Evolutionary conservation across 1,140 invertebrate species (phyloP), one percentile per base, ranked within the genome.

Genomic region (Plectrocnemia conspersa): DNA sequence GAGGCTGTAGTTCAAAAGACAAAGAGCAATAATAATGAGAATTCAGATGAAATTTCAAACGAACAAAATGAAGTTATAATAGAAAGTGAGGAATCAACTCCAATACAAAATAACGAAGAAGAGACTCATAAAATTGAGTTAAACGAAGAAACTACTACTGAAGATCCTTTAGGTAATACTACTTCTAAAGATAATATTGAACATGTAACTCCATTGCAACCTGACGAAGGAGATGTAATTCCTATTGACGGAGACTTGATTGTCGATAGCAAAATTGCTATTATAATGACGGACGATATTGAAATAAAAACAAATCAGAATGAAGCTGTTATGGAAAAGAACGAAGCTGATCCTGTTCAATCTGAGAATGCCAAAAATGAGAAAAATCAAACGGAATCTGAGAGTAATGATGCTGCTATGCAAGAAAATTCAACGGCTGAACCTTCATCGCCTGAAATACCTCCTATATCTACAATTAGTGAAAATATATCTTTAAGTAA

Each of bases 391-490:
- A 62, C 52, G 36, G 65, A 64, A 61, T 65, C 58, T 54, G 64
- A 69, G 61, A 70, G 65, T 41, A 36, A 44, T 65, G 56, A 69
- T 45, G 68, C 68, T 53, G 54, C 29, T 3, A 59, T 65, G 53
- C 56, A 73, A 72, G 64, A 67, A 64, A 69, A 78, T 56, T 54
- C 70, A 69, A 63, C 66, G 64, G 70, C 77, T 68, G 70, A 70
- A 52, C 74, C 77, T 67, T 77, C 76, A 63, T 74, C 77, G 57
- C 78, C 81, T 62, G 82, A 82, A 73, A 83, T 84, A 59, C 78
- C 82, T 66, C 82, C 82, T 60, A 85, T 85, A 74, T 83, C 82
- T 58, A 83, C 82, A 64, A 82, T 84, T 66, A 84, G 82, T 77
- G 83, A 85, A 52, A 76, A 75, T 56, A 76, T 76, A 57, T 72